Conservation (phyloP, 2,888 invertebrate species). For the Pristionchus maxplancki region DNA sequence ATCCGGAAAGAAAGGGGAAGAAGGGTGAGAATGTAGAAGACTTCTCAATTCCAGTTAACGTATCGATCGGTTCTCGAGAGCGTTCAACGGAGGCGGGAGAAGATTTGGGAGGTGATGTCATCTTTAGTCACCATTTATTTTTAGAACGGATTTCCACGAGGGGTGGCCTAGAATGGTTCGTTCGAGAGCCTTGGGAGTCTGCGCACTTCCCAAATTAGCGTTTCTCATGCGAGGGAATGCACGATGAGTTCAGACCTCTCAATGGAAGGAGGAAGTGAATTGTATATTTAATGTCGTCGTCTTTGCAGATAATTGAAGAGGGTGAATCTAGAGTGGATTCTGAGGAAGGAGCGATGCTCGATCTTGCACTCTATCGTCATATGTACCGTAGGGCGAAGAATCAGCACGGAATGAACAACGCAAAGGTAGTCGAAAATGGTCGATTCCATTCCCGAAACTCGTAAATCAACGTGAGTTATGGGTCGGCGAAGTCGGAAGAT, state of each 20-base stretch:
- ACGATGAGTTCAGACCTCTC: neutral
- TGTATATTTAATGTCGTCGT: neutral
- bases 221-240: conserved; percentile 25
- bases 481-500: neutral
- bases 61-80: conserved; percentile 85
- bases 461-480: conserved; percentile 1
- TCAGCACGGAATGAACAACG: conserved; percentile 65
- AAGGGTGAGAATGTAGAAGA: conserved; percentile 7
- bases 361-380: conserved; percentile 59
- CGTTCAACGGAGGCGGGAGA: conserved; percentile 85
- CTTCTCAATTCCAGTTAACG: conserved; percentile 82
- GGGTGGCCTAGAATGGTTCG: neutral
- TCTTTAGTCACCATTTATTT: neutral
- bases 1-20: neutral
- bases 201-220: neutral
- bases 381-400: conserved; percentile 61
- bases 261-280: neutral
- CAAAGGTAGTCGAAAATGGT: conserved; percentile 55
- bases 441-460: neutral
- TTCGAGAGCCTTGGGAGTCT: neutral
- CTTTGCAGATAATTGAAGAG: conserved; percentile 45
- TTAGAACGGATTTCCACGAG: neutral
- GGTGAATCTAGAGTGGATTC: conserved; percentile 19
- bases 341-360: conserved; percentile 57
- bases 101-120: conserved; percentile 83